A percentile compares a stretch with the other conserved stretches of the same genome.
Evolutionary conservation across 2,797 vertebrate genomes (phyloP).

Genomic region (Aplochiton taeniatus): DNA sequence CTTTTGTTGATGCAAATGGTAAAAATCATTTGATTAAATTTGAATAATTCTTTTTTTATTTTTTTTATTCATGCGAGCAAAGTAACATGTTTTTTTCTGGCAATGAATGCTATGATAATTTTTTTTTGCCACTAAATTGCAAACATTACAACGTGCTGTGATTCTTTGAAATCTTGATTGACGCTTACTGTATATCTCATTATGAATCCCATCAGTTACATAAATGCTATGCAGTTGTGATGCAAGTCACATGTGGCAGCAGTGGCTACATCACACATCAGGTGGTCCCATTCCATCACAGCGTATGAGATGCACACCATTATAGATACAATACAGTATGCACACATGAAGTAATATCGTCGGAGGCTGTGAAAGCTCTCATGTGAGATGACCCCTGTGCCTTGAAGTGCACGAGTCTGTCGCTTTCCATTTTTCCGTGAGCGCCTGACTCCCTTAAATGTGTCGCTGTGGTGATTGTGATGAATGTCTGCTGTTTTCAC

Average conservation of each 20-base stretch:
- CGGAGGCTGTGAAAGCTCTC: slow-evolving; percentile 3
- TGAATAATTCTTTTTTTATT: background rate
- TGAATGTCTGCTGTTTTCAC: slow-evolving; percentile 8
- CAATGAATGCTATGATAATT: too few species aligned
- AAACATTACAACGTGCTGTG: too few species aligned
- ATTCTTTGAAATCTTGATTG: slow-evolving; percentile 17
- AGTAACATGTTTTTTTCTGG: too few species aligned
- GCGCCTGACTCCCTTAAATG: slow-evolving; percentile 9
- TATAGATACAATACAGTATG: background rate
- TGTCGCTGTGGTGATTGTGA: slow-evolving; percentile 17
- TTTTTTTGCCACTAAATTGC: too few species aligned
- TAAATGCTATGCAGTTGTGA: background rate
- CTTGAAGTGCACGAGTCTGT: slow-evolving; percentile 2
- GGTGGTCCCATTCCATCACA: background rate
- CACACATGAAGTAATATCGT: background rate
- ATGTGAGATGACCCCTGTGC: slow-evolving; percentile 3
- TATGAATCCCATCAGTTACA: slow-evolving; percentile 6
- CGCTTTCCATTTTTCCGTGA: slow-evolving; percentile 10
- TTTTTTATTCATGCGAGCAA: background rate
- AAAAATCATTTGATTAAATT: slow-evolving; percentile 37
- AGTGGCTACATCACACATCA: background rate
- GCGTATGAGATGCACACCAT: background rate
- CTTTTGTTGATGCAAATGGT: slow-evolving; percentile 39
- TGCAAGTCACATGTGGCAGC: slow-evolving; percentile 3
- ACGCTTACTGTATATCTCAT: background rate